Evolutionary conservation across 2,797 vertebrate species (phyloP).

Genomic region (Glossophaga mutica): DNA sequence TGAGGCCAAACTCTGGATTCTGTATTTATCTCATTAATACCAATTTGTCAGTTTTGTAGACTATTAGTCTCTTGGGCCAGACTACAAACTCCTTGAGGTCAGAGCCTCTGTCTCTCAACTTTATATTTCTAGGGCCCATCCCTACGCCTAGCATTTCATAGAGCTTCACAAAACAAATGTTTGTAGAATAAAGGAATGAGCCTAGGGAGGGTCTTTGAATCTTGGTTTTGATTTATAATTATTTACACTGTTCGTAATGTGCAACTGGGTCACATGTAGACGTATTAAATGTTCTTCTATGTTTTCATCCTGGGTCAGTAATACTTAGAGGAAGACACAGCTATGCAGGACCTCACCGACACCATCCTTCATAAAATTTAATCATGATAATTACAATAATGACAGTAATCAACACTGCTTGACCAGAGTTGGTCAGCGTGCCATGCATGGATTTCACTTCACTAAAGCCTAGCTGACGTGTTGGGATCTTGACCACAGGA

Average conservation of each 20-base stretch:
- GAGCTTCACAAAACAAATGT: background rate
- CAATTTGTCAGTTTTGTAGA: background rate
- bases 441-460: background rate
- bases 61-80: background rate
- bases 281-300: background rate
- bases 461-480: background rate
- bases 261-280: background rate
- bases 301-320: background rate
- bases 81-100: background rate
- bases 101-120: background rate
- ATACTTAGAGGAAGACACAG: conserved; percentile 11
- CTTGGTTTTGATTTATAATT: background rate
- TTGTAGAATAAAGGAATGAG: background rate
- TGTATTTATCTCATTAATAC: background rate
- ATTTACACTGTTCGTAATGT: background rate
- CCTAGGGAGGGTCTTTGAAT: background rate
- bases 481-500: background rate
- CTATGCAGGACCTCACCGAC: background rate
- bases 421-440: background rate
- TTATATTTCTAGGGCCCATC: background rate
- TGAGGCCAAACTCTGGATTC: background rate
- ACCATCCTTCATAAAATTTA: background rate
- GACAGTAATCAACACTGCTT: background rate
- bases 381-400: background rate
- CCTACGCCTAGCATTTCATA: background rate